phyloP scores from a whole-genome alignment of 2,113 vertebrate genomes.

The Myrmophylax atrothorax region DNA sequence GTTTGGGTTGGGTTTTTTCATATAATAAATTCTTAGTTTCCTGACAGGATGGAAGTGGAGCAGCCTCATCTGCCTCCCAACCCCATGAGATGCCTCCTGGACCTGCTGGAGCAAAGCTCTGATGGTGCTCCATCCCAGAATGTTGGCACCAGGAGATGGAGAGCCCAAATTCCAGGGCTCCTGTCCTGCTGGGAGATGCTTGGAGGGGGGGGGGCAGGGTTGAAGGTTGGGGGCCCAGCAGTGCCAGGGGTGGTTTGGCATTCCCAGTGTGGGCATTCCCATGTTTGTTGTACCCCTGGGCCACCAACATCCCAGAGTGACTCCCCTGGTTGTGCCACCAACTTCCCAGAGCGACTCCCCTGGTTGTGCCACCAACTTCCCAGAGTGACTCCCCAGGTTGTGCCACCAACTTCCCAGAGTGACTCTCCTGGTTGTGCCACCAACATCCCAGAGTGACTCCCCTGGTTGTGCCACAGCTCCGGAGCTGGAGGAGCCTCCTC shows the following conservation, averaged over 20 bases:
- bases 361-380: not conserved
- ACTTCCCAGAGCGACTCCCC: not conserved
- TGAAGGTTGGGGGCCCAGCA: not conserved
- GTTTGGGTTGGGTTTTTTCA: not conserved
- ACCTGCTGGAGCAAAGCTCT: not conserved
- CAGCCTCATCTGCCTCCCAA: not conserved
- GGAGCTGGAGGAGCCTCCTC: not conserved
- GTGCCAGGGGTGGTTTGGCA: not conserved
- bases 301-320: not conserved
- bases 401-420: not conserved
- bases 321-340: not conserved
- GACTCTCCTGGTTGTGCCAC: not conserved
- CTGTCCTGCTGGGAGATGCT: not conserved
- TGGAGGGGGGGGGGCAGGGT: fast-evolving
- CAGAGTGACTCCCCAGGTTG: not conserved
- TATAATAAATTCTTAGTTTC: not conserved
- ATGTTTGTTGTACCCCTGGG: fast-evolving
- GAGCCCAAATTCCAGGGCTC: not conserved
- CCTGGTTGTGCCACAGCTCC: fast-evolving
- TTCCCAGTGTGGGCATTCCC: not conserved
- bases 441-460: not conserved
- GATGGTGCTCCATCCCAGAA: not conserved
- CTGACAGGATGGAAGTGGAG: not conserved
- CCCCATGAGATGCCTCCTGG: not conserved
- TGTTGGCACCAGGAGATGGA: not conserved